These are phyloP conservation scores for Amphiprion ocellaris DNA, from an alignment of 2,113 vertebrate genomes.

Conservation along the genomic window DNA sequence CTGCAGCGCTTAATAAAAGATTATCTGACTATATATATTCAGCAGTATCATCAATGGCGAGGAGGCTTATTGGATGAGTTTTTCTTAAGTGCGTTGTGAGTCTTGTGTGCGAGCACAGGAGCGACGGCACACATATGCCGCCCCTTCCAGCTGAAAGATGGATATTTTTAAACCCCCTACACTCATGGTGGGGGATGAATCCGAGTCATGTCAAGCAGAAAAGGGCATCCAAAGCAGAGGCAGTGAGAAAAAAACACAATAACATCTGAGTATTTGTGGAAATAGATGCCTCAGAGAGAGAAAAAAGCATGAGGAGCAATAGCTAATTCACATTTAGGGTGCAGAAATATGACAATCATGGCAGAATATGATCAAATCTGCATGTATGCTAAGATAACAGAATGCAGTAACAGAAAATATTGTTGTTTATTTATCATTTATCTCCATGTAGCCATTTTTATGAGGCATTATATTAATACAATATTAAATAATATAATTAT, in stretches of 20 bases:
- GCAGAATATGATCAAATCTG: too few species aligned
- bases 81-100: slow-evolving; percentile 30
- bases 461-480: too few species aligned
- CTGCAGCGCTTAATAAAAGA: slow-evolving; percentile 74
- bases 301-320: neutral
- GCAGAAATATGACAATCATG: too few species aligned
- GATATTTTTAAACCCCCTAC: slow-evolving; percentile 55
- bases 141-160: slow-evolving; percentile 51
- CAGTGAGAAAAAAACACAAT: neutral
- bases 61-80: slow-evolving; percentile 72
- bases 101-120: neutral
- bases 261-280: slow-evolving; percentile 6
- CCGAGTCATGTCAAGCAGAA: slow-evolving; percentile 56
- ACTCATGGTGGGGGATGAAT: slow-evolving; percentile 31
- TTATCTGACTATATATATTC: slow-evolving; percentile 79
- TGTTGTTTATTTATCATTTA: neutral
- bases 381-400: too few species aligned
- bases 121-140: slow-evolving; percentile 8
- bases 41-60: slow-evolving; percentile 70
- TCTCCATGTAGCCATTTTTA: neutral
- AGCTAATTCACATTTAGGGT: neutral
- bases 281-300: slow-evolving; percentile 1
- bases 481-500: too few species aligned
- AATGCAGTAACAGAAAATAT: neutral
- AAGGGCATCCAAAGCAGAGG: slow-evolving; percentile 40